Evolutionary conservation across 2,888 invertebrate species (phyloP).

Genomic region (Drosophila pullipes): DNA sequence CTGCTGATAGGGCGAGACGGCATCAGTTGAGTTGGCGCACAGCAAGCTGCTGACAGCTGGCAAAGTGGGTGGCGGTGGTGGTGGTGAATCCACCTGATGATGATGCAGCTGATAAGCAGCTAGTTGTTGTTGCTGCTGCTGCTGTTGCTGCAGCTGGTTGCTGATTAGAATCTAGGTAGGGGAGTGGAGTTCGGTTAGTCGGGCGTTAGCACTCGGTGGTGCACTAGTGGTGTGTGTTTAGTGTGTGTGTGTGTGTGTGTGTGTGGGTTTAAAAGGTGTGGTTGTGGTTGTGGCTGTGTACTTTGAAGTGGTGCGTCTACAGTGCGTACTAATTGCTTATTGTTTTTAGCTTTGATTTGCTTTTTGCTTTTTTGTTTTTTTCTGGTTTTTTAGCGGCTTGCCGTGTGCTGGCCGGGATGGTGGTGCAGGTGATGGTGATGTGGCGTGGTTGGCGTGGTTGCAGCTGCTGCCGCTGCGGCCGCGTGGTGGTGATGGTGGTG

Average conservation of each 20-base stretch:
- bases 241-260: slow-evolving; percentile 18
- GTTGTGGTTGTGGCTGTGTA: slow-evolving; percentile 11
- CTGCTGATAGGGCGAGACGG: slow-evolving; percentile 72
- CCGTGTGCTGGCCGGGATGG: slow-evolving; percentile 85
- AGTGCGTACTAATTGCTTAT: slow-evolving; percentile 47
- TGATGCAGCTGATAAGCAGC: slow-evolving; percentile 78
- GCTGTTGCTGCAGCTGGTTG: slow-evolving; percentile 68
- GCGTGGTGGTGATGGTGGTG: slow-evolving; percentile 77
- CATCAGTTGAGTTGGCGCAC: slow-evolving; percentile 43
- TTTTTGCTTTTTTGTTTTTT: background rate
- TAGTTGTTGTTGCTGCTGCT: slow-evolving; percentile 73
- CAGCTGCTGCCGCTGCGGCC: slow-evolving; percentile 43
- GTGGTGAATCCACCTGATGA: slow-evolving; percentile 66
- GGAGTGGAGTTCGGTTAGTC: slow-evolving; percentile 72
- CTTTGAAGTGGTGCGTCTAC: slow-evolving; percentile 37
- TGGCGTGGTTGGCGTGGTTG: slow-evolving; percentile 50
- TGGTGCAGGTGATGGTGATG: slow-evolving; percentile 84
- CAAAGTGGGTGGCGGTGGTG: slow-evolving; percentile 63
- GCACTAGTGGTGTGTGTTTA: slow-evolving; percentile 28
- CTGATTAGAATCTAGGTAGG: slow-evolving; percentile 82
- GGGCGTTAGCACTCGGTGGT: slow-evolving; percentile 48
- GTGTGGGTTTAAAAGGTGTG: slow-evolving; percentile 14
- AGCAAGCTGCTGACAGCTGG: slow-evolving; percentile 71
- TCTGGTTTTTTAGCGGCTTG: slow-evolving; percentile 47
- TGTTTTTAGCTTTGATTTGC: slow-evolving; percentile 29